Conservation (phyloP, 2,888 invertebrate genomes). For the Pyralis farinalis region DNA sequence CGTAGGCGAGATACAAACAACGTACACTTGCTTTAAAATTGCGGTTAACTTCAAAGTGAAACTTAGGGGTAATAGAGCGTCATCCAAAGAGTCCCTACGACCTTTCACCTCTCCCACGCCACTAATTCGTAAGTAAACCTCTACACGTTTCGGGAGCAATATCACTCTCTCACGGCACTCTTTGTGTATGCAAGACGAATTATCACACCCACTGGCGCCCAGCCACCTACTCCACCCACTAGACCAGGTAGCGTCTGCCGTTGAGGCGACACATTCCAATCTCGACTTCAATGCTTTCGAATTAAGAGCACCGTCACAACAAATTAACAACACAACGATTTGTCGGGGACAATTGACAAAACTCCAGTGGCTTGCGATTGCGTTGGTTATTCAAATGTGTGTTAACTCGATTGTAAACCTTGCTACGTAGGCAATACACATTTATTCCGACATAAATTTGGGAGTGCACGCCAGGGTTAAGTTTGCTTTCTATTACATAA, state of each 20-base stretch:
- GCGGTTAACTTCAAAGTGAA: constrained; percentile 31
- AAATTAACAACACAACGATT: constrained; percentile 37
- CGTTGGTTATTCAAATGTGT: constrained; percentile 49
- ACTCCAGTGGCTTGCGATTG: constrained; percentile 49
- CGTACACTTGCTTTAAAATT: neutral
- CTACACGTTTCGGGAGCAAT: constrained; percentile 63
- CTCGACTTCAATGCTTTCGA: constrained; percentile 39
- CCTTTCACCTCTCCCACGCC: constrained; percentile 77
- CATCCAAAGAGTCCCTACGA: constrained; percentile 40
- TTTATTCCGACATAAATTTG: constrained; percentile 27
- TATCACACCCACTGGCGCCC: constrained; percentile 75
- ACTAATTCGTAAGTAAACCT: constrained; percentile 64
- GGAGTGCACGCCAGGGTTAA: constrained; percentile 21
- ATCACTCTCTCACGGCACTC: constrained; percentile 72
- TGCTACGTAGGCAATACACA: constrained; percentile 40
- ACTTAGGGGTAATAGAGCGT: constrained; percentile 24
- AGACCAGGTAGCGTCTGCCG: constrained; percentile 41
- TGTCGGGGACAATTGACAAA: constrained; percentile 60
- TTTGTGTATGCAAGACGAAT: constrained; percentile 71
- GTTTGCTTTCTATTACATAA: constrained; percentile 50
- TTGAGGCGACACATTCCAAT: constrained; percentile 41
- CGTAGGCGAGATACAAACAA: neutral
- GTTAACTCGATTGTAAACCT: constrained; percentile 52
- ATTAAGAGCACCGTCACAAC: constrained; percentile 40
- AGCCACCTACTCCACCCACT: constrained; percentile 52